These are phyloP conservation scores for Celastrina argiolus DNA, from an alignment of 2,888 invertebrate species.

Conservation along the genomic window DNA sequence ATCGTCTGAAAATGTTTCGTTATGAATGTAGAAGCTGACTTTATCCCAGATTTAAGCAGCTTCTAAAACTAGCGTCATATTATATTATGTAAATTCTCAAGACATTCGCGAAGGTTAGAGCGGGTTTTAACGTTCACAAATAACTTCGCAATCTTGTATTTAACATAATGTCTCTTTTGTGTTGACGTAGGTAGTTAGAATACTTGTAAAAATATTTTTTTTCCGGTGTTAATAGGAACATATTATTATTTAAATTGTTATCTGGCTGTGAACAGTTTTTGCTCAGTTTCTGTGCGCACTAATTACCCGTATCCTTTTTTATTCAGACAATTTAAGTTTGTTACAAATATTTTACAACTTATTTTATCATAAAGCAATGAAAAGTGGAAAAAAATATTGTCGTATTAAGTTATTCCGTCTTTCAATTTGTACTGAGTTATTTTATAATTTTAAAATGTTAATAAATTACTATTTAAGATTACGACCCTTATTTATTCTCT, in stretches of 20 bases:
- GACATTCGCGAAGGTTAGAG: background rate
- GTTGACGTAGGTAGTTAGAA: background rate
- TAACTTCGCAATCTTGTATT: background rate
- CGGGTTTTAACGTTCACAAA: slow-evolving; percentile 3
- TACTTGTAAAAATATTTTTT: background rate
- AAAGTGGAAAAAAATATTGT: background rate
- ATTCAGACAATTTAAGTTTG: background rate
- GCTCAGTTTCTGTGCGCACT: background rate
- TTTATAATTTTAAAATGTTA: background rate
- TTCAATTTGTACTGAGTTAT: background rate
- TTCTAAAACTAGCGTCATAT: slow-evolving; percentile 6
- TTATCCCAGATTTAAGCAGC: background rate
- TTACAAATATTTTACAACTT: background rate
- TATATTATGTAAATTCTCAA: slow-evolving; percentile 9
- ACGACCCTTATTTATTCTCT: background rate
- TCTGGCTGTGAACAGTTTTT: background rate
- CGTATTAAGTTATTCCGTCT: background rate
- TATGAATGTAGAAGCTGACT: background rate
- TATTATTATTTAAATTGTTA: background rate
- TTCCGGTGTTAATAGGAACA: background rate
- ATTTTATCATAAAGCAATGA: background rate
- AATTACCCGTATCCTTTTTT: background rate
- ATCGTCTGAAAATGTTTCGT: background rate
- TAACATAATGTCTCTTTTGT: background rate
- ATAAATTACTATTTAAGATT: background rate